Percentiles rank a stretch among this genome's conserved stretches.
Evolutionary conservation across 2,113 vertebrate species (phyloP).

Genomic region (Pterocles burchelli): DNA sequence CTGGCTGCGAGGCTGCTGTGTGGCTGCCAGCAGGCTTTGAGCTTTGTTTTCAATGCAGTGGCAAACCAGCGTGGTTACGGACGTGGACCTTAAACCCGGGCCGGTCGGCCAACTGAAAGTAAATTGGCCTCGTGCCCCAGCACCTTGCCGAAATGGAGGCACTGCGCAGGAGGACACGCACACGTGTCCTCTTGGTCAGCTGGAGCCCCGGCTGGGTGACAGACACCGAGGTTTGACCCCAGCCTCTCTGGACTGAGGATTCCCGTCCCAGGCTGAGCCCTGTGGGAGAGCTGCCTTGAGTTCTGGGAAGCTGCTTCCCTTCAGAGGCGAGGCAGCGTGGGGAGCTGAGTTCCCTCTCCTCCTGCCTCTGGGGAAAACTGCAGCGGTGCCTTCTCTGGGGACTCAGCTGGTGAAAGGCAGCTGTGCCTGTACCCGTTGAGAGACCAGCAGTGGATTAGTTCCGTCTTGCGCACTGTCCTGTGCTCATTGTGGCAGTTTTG

Average conservation of each 20-base stretch:
- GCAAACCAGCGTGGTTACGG: rapidly evolving
- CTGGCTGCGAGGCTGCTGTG: neutral
- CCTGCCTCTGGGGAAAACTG: neutral
- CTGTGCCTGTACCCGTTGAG: rapidly evolving
- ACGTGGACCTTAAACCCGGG: rapidly evolving
- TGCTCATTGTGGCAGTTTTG: neutral
- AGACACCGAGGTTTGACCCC: neutral
- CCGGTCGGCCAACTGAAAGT: rapidly evolving
- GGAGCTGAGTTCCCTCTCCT: neutral
- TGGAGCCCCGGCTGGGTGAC: neutral
- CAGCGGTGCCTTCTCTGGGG: neutral
- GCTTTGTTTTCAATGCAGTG: neutral
- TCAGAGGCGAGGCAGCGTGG: neutral
- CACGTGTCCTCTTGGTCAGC: rapidly evolving
- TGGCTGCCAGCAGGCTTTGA: neutral
- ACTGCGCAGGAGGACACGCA: rapidly evolving
- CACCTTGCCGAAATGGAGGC: rapidly evolving
- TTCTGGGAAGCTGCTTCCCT: neutral
- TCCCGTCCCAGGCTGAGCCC: neutral
- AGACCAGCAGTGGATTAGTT: neutral
- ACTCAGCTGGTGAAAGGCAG: neutral
- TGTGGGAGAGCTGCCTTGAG: neutral
- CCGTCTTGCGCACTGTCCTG: neutral
- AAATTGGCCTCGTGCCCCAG: neutral
- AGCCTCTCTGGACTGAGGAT: neutral